Conservation (phyloP, 1,140 invertebrate species). For the Philaenus spumarius region DNA sequence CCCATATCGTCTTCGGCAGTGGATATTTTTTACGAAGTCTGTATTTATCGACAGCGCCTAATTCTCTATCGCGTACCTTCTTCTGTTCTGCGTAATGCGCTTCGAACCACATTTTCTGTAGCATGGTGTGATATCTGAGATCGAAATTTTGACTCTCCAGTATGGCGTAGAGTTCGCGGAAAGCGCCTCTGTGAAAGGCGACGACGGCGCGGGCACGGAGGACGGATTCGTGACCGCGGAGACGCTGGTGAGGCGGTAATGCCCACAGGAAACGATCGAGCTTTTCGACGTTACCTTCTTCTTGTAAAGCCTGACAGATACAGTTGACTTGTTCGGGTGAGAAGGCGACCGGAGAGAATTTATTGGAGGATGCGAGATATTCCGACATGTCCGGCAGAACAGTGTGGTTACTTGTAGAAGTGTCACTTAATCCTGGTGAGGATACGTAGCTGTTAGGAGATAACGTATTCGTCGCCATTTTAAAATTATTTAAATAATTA, state of each 20-base stretch:
- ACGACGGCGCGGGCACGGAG: constrained; percentile 84
- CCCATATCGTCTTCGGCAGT: constrained; percentile 95
- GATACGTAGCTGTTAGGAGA: constrained; percentile 4
- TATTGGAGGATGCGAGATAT: constrained; percentile 1
- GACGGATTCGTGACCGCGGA: constrained; percentile 81
- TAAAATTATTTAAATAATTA: too few relatives aligned
- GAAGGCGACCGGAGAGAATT: constrained; percentile 29
- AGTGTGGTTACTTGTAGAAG: not conserved
- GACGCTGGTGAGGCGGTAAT: constrained; percentile 65
- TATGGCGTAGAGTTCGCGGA: constrained; percentile 82
- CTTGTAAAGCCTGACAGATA: constrained; percentile 91
- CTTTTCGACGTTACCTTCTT: constrained; percentile 81
- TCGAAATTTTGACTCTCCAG: constrained; percentile 88
- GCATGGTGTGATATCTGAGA: constrained; percentile 68
- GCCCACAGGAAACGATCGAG: constrained; percentile 79
- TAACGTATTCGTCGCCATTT: not conserved
- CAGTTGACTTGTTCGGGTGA: constrained; percentile 62
- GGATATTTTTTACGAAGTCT: constrained; percentile 90
- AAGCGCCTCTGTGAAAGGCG: constrained; percentile 81
- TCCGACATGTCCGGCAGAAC: constrained; percentile 8
- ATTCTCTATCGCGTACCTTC: constrained; percentile 73
- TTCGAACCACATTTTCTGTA: constrained; percentile 94
- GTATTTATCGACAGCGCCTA: constrained; percentile 95
- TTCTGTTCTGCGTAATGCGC: constrained; percentile 93
- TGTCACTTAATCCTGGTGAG: not conserved